Conservation (phyloP, 2,113 vertebrate species). For the Larimichthys polyactis region DNA sequence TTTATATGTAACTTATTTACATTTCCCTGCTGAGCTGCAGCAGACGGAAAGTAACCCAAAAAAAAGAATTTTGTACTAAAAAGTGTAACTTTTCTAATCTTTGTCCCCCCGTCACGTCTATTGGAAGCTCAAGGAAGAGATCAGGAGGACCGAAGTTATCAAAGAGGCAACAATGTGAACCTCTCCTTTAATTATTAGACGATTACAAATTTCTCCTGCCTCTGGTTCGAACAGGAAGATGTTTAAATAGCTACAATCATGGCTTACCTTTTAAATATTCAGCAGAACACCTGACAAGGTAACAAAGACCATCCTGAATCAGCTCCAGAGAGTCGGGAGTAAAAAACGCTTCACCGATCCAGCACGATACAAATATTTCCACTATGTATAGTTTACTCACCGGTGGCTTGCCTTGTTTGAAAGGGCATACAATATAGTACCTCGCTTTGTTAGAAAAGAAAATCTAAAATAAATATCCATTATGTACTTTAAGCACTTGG, state of each 20-base stretch:
- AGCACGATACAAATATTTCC: constrained; percentile 20
- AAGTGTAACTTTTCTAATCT: not conserved
- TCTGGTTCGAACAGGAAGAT: not conserved
- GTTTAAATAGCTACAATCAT: not conserved
- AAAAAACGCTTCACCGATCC: not conserved
- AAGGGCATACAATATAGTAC: constrained; percentile 44
- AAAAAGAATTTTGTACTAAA: not conserved
- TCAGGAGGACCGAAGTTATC: not conserved
- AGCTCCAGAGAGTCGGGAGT: not conserved
- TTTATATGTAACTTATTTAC: not conserved
- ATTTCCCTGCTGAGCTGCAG: not conserved
- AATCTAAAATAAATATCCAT: not conserved
- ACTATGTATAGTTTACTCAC: constrained; percentile 39
- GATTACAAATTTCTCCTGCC: not conserved
- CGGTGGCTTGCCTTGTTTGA: constrained; percentile 54
- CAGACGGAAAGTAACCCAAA: not conserved
- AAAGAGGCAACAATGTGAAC: too few relatives aligned
- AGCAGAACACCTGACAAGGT: not conserved
- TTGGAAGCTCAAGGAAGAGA: not conserved
- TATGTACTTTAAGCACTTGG: constrained; percentile 37
- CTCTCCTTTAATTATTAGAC: not conserved
- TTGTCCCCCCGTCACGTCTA: not conserved
- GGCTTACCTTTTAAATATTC: not conserved
- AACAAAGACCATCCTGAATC: not conserved
- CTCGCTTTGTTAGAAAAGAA: constrained; percentile 43